Conservation (phyloP, 2,888 invertebrate species). For the Strigamia crassipes region DNA sequence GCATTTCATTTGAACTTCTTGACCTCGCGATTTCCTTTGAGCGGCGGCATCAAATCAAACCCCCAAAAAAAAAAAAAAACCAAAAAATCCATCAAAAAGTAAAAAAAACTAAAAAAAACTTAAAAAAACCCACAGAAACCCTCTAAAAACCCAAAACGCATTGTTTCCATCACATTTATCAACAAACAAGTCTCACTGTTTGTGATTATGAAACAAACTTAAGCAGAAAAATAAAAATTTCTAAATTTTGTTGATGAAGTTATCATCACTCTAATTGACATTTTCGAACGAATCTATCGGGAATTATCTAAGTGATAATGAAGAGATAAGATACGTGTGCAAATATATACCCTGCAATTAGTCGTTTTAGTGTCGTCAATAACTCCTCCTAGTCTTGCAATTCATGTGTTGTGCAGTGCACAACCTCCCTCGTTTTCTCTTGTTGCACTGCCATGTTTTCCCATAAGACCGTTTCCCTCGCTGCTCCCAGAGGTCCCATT, state of each 20-base stretch:
- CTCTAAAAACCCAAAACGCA: neutral
- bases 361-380: too few relatives aligned
- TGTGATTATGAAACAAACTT: neutral
- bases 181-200: neutral
- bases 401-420: too few relatives aligned
- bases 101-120: neutral
- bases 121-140: neutral
- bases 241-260: too few relatives aligned
- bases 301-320: neutral
- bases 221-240: too few relatives aligned
- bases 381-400: too few relatives aligned
- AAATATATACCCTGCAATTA: neutral
- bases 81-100: too few relatives aligned
- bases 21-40: neutral
- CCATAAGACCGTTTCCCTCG: too few relatives aligned
- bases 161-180: neutral
- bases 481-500: too few relatives aligned
- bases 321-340: neutral
- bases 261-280: neutral
- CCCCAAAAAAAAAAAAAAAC: too few relatives aligned
- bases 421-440: too few relatives aligned
- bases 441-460: too few relatives aligned
- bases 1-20: conserved; percentile 1
- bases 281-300: neutral
- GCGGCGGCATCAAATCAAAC: neutral